Conservation (phyloP, 1,140 invertebrate genomes). For the Zaprionus vittiger region DNA sequence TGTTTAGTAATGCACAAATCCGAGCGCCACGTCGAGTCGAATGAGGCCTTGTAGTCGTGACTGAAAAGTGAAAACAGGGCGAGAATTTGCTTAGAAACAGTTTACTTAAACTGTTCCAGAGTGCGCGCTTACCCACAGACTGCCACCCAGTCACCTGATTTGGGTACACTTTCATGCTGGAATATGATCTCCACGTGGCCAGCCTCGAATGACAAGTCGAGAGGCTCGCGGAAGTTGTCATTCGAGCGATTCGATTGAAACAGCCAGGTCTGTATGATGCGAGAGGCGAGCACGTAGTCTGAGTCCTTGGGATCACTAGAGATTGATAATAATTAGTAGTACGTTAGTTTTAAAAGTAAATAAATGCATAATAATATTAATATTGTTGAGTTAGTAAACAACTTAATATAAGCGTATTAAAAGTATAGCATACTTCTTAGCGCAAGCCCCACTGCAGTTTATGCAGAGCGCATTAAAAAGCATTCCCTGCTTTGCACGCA, state of each 20-base stretch:
- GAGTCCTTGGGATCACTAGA: slow-evolving; percentile 88
- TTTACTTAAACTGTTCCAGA: not conserved
- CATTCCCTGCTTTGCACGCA: not conserved
- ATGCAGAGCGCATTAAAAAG: not conserved
- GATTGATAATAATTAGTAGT: slow-evolving; percentile 6
- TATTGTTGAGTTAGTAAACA: no score
- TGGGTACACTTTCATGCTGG: slow-evolving; percentile 82
- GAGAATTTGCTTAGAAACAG: not conserved
- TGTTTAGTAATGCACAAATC: slow-evolving; percentile 85
- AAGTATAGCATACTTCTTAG: not conserved
- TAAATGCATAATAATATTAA: not conserved
- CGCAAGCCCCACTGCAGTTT: not conserved
- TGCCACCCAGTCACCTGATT: slow-evolving; percentile 78
- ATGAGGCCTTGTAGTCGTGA: slow-evolving; percentile 82
- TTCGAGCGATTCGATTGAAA: slow-evolving; percentile 82
- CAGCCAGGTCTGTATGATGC: slow-evolving; percentile 86
- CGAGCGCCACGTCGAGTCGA: slow-evolving; percentile 81
- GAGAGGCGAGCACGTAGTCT: slow-evolving; percentile 88
- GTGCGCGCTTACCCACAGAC: slow-evolving; percentile 70
- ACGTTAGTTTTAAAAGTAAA: not conserved
- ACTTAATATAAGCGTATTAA: not conserved
- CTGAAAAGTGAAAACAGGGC: slow-evolving; percentile 39
- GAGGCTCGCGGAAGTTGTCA: slow-evolving; percentile 73
- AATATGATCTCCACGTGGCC: slow-evolving; percentile 84
- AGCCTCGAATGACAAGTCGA: slow-evolving; percentile 79